phyloP scores from a whole-genome alignment of 2,797 vertebrate species.

The Thunnus albacares region DNA sequence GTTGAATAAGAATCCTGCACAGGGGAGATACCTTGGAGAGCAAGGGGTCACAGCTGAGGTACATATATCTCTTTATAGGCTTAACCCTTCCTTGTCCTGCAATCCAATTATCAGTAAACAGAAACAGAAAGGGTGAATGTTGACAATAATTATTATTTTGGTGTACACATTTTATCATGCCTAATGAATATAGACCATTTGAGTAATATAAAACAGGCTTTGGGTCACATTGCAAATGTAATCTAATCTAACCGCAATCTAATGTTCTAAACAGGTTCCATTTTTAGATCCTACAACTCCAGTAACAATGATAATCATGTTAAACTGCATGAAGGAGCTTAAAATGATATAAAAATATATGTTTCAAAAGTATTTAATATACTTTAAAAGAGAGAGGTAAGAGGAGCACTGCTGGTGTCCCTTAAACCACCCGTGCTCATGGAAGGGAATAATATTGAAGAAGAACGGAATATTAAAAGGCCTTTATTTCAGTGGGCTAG shows the following conservation, averaged over 20 bases:
- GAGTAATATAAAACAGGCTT: neutral
- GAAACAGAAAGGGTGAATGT: constrained; percentile 13
- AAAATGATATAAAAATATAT: neutral
- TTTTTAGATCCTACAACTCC: neutral
- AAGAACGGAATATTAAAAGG: no score
- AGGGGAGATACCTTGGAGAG: constrained; percentile 88
- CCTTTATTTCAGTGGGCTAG: no score
- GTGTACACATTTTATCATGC: constrained; percentile 12
- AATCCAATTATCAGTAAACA: constrained; percentile 51
- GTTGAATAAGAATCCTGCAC: constrained; percentile 97
- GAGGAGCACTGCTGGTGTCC: no score
- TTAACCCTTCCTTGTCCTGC: constrained; percentile 75
- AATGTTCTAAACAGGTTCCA: constrained; percentile 19
- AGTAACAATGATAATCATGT: constrained; percentile 16
- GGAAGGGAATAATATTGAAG: no score
- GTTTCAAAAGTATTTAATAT: neutral
- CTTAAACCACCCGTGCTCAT: no score
- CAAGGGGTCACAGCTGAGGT: constrained; percentile 86
- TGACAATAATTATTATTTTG: constrained; percentile 24
- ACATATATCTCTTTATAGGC: constrained; percentile 79
- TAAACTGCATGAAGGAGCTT: neutral
- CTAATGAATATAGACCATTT: neutral
- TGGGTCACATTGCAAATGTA: constrained; percentile 19
- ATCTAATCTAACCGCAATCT: constrained; percentile 36
- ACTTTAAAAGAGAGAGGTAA: neutral